Base-by-base conservation (phyloP, 1,140 invertebrate species). In the Scylla paramamosain region DNA sequence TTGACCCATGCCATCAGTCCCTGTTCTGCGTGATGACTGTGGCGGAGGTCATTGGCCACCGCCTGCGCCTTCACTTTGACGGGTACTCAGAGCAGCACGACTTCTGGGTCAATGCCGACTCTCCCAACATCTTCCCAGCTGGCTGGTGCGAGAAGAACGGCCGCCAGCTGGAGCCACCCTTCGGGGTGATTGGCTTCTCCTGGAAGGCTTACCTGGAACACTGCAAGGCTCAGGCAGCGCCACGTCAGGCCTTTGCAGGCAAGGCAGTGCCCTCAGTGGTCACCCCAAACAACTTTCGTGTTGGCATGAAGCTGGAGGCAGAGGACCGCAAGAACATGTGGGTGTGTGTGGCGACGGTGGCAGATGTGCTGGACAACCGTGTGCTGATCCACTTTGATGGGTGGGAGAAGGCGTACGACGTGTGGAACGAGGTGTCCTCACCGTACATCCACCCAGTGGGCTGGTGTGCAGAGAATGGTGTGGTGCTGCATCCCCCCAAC, bases 251-350 rank as follows among this genome's bases (percentile, higher is more conserved):
- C 46, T 99, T 99, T 97, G 97, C 97, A 0, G 98, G 98, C 96
- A 97, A 97, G 97, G 94, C 97, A 97, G 90, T 67, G 28, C 48
- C 82, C 86, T 94, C 95, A 16, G 48, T 90, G 25, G 92, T 87
- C 59, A 92, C 59, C 59, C 88, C 96, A 0, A 95, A 93, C 52
- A 96, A 95, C 83, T 99, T 99, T 97, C 97, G 98, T 82, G 97
- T 98, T 91, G 99, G 99, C 52, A 99, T 99, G 98, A 99, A 99
- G 97, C 97, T 99, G 39, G 99, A 99, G 97, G 99, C 99, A 12
- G 98, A 99, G 84, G 99, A 99, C 97, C 98, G 98, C 59, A 99
- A 99, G 96, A 99, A 99, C 97, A 98, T 98, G 12, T 98, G 98
- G 95, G 93, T 99, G 32, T 99, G 99, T 96, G 99, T 99, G n/a